Conservation (phyloP, 2,113 vertebrate species). For the Mirza zaza region DNA sequence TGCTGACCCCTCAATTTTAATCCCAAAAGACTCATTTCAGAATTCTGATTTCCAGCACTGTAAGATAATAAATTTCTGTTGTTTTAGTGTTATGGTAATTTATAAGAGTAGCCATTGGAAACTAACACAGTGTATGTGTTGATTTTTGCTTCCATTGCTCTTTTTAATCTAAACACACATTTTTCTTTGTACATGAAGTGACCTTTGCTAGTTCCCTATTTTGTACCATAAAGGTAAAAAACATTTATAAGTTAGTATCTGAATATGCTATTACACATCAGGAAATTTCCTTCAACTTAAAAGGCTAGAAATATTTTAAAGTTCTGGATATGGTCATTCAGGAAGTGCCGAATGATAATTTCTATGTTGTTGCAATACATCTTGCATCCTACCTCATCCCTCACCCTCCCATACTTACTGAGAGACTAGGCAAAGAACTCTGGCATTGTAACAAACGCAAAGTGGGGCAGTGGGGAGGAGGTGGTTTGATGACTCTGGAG, state of each 20-base stretch:
- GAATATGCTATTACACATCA: not conserved
- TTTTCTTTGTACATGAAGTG: not conserved
- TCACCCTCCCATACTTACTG: not conserved
- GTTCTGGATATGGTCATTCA: not conserved
- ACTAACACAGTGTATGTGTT: not conserved
- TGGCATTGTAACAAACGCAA: not conserved
- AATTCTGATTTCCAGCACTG: not conserved
- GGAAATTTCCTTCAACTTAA: not conserved
- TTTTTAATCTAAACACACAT: not conserved
- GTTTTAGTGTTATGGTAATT: not conserved
- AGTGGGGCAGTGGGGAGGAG: accelerated
- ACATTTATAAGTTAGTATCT: not conserved
- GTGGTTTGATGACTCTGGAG: not conserved
- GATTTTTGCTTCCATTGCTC: not conserved
- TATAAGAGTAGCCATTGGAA: not conserved
- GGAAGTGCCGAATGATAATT: not conserved
- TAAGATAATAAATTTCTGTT: not conserved
- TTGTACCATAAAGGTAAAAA: not conserved
- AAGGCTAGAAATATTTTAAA: not conserved
- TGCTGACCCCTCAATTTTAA: not conserved
- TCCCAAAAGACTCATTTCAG: not conserved
- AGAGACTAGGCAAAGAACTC: not conserved
- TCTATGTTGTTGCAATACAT: not conserved
- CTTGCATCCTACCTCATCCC: not conserved
- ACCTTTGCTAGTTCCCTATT: not conserved